Evolutionary conservation across 2,888 invertebrate species (phyloP), one percentile per base, ranked within the genome.

Genomic region (Acanthosepion pharaonis): DNA sequence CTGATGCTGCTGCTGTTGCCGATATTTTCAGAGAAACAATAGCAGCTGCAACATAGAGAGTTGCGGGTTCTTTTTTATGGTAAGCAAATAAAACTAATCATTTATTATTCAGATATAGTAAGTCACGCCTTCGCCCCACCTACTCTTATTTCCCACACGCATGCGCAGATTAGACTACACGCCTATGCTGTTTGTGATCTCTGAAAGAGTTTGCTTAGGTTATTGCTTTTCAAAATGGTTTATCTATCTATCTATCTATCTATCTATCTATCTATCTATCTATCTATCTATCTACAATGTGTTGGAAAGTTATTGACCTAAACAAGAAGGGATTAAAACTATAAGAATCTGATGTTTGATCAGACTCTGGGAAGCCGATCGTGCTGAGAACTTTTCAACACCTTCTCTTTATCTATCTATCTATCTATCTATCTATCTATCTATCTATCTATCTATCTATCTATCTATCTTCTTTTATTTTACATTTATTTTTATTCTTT

Each of bases 21-120:
- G n/a, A 78, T 78, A 78, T 78, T 78, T 78, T 33, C n/a, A 78
- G 78, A n/a, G 78, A 8, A 78, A 78, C 78, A 78, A 78, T n/a
- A 78, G 78, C 78, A 78, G n/a, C n/a, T n/a, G 78, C 78, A 78
- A 78, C 78, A 15, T n/a, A n/a, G 78, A 78, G n/a, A 78, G 78
- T 78, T 78, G 78, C 78, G 78, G n/a, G 15, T 15, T 78, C 78
- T n/a, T 78, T 78, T 78, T 78, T 78, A 78, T 78, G n/a, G 78
- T n/a, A 78, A 78, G 78, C n/a, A 9, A 78, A 15, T 78, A n/a
- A 78, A 33, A n/a, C 78, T n/a, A 78, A 78, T n/a, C 78, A 33
- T 78, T 78, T 78, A 78, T 78, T 78, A 78, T n/a, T n/a, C 78
- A 78, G 18, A 78, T n/a, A 78, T 78, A n/a, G 15, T 3, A 78